A percentile compares a stretch with the other conserved stretches of the same genome.
Conservation (phyloP, 2,113 vertebrate species). For the Pygoscelis adeliae region DNA sequence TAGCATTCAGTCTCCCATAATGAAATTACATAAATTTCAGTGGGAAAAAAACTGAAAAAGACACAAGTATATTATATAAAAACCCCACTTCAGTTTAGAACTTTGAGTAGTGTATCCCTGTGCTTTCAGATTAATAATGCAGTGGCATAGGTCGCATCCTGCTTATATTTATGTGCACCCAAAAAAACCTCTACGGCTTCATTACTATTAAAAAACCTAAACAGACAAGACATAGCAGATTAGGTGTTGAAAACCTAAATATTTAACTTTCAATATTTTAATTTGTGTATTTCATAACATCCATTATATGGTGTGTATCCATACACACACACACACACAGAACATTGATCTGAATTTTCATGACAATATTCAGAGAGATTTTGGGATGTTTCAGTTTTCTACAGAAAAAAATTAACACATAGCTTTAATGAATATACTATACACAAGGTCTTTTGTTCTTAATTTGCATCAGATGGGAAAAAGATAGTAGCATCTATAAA, state of each 20-base stretch:
- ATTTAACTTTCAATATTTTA: background rate
- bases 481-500: background rate
- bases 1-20: background rate
- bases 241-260: background rate
- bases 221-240: background rate
- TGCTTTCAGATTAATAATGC: constrained; percentile 13
- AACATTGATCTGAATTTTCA: background rate
- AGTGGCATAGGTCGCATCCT: background rate
- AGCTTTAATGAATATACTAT: background rate
- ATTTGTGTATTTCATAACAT: background rate
- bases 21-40: background rate
- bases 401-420: background rate
- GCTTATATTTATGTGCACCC: background rate
- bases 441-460: background rate
- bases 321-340: background rate
- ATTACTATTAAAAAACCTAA: background rate
- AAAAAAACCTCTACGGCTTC: background rate
- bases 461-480: background rate
- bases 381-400: background rate
- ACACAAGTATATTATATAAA: background rate
- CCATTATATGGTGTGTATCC: background rate
- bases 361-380: background rate
- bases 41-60: background rate
- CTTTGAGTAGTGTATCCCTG: background rate
- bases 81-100: background rate